phyloP scores from a whole-genome alignment of 2,113 vertebrate genomes.

The Cebidichthys violaceus region DNA sequence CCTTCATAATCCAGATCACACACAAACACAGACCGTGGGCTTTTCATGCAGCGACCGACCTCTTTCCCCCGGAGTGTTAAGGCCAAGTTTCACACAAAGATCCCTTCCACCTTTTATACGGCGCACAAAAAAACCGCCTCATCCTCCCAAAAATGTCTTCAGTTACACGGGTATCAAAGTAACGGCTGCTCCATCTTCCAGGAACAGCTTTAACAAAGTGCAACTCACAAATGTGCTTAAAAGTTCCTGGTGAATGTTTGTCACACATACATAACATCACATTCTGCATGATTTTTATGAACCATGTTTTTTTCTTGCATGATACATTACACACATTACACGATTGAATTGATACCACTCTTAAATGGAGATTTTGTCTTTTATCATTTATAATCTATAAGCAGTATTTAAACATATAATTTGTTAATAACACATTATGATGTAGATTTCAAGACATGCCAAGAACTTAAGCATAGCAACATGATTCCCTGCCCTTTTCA shows the following conservation, averaged over 20 bases:
- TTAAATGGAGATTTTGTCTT: neutral
- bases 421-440: neutral
- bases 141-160: slow-evolving; percentile 64
- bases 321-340: no score
- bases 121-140: slow-evolving; percentile 57
- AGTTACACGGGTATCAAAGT: slow-evolving; percentile 72
- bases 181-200: slow-evolving; percentile 39
- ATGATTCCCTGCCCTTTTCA: neutral
- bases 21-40: slow-evolving; percentile 9
- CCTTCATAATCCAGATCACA: slow-evolving; percentile 10
- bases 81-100: slow-evolving; percentile 74
- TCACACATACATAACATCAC: neutral
- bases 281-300: neutral
- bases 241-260: neutral
- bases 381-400: neutral
- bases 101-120: slow-evolving; percentile 63
- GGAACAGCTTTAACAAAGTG: slow-evolving; percentile 30
- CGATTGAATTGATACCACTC: neutral
- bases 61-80: slow-evolving; percentile 50
- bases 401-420: neutral
- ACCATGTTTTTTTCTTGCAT: neutral
- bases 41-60: slow-evolving; percentile 15
- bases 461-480: neutral
- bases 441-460: neutral
- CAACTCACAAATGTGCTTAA: slow-evolving; percentile 7